Base-by-base conservation (phyloP, 2,113 vertebrate species). In the Eubucco bourcierii region DNA sequence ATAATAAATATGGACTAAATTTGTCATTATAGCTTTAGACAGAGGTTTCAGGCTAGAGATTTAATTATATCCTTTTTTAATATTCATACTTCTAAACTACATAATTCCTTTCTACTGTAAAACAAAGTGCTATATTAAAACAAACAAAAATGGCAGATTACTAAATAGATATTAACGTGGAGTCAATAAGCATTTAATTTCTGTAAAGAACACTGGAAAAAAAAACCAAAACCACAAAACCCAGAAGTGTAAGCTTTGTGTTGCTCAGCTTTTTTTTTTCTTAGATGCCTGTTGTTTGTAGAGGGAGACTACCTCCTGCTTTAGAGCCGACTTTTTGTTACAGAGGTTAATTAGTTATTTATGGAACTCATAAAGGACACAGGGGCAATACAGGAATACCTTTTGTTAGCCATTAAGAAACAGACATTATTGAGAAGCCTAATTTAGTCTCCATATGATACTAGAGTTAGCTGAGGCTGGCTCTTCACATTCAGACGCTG, bases 11-110 rank as follows among this genome's bases (percentile, higher is more conserved):
- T 97, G 97, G 97, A 97, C 98, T 98, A 98, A 98, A 98, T 98
- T 98, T 98, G 98, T 98, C 98, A 98, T 98, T 98, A 98, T 98
- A 98, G 97, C 97, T 98, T 98, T 97, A 98, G 98, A 98, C 97
- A 96, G 97, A 98, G 97, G 98, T 98, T 98, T 98, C 98, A 98
- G 98, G 98, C 98, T 98, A 98, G 97, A 97, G 98, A 98, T 98
- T 98, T 98, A 98, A 98, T 98, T 98, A 98, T 98, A 98, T 97
- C 97, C 97, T 98, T 98, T 98, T 98, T 98, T 98, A 98, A 98
- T 98, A 98, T 98, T 98, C 98, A 98, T 98, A 98, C 96, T 97
- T 98, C 97, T 98, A 97, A 98, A 98, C 97, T 97, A 97, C 97
- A 98, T 98, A 98, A 98, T 98, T 98, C 97, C 95, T 96, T 96